Evolutionary conservation across 2,888 invertebrate species (phyloP).

Genomic region (Tenthredo mesomela): DNA sequence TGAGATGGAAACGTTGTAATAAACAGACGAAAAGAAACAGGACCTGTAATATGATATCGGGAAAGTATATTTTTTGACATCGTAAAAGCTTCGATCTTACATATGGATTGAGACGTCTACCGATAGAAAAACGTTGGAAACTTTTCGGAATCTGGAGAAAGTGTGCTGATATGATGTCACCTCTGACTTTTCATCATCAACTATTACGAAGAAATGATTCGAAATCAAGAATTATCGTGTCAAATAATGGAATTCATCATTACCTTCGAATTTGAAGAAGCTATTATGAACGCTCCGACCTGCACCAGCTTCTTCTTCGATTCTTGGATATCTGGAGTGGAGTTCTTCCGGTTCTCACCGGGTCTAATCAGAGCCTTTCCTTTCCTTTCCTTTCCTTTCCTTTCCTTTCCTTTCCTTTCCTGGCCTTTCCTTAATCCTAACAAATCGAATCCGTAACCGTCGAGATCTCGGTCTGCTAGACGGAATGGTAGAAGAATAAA

Average conservation of each 20-base stretch:
- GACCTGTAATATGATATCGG: too few species aligned
- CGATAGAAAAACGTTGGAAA: too few species aligned
- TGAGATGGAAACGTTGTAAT: background rate
- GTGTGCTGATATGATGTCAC: too few species aligned
- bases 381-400: conserved; percentile 57
- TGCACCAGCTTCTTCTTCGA: background rate
- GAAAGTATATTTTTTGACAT: too few species aligned
- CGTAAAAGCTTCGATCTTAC: too few species aligned
- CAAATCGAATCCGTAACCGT: conserved; percentile 75
- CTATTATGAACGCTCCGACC: background rate
- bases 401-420: conserved; percentile 61
- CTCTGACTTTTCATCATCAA: too few species aligned
- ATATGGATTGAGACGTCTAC: too few species aligned
- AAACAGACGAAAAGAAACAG: too few species aligned
- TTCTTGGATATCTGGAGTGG: background rate
- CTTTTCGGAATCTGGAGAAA: background rate
- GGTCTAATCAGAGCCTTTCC: conserved; percentile 59
- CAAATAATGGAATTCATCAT: too few species aligned
- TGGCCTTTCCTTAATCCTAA: conserved; percentile 73
- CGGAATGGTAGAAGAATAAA: conserved; percentile 20
- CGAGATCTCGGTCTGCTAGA: conserved; percentile 55
- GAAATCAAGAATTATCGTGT: too few species aligned
- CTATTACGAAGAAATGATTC: too few species aligned
- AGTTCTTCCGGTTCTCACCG: conserved; percentile 47
- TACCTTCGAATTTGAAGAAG: too few species aligned